phyloP scores from a whole-genome alignment of 2,113 vertebrate species.

The Desmodus rotundus region DNA sequence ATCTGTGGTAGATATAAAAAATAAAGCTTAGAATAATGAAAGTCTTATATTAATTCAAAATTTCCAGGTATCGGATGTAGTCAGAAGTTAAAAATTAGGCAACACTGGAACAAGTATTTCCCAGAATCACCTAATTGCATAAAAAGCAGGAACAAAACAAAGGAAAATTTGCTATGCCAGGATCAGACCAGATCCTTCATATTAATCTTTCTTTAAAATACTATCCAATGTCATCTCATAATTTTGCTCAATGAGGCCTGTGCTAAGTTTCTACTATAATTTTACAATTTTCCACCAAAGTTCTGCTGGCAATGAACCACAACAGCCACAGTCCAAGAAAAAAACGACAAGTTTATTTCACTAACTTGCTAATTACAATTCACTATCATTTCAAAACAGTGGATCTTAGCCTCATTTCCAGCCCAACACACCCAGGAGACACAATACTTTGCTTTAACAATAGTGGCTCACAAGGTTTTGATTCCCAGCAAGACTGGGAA shows the following conservation, averaged over 20 bases:
- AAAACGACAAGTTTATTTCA: neutral
- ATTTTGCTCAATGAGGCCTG: neutral
- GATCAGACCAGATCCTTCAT: neutral
- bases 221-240: neutral
- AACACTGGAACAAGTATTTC: neutral
- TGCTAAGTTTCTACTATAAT: neutral
- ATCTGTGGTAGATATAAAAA: neutral
- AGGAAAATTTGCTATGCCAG: neutral
- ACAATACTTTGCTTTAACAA: neutral
- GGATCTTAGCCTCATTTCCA: neutral
- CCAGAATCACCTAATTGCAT: constrained; percentile 11
- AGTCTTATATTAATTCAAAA: neutral
- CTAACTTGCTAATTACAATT: constrained; percentile 29
- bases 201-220: constrained; percentile 41
- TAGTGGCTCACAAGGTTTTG: neutral
- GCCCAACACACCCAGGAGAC: neutral
- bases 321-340: neutral
- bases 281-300: constrained; percentile 10
- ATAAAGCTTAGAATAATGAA: neutral
- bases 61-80: constrained; percentile 21
- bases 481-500: constrained; percentile 8
- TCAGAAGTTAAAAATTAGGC: constrained; percentile 22
- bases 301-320: constrained; percentile 29
- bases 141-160: constrained; percentile 10
- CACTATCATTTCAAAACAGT: constrained; percentile 17